phyloP scores from a whole-genome alignment of 2,797 vertebrate genomes.

The Lateolabrax maculatus region DNA sequence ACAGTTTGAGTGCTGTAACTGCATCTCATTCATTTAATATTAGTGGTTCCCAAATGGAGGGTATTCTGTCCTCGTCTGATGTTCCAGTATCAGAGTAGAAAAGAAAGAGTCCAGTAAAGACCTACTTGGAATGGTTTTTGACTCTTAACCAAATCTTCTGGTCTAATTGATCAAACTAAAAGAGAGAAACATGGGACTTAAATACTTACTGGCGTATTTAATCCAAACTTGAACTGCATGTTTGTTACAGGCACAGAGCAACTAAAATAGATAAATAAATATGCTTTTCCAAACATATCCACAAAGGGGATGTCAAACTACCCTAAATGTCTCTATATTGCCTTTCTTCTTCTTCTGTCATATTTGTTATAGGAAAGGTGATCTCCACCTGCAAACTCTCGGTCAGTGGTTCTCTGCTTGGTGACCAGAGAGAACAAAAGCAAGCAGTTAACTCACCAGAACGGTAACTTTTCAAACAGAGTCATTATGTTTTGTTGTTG shows the following conservation, averaged over 20 bases:
- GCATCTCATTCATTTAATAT: too few relatives aligned
- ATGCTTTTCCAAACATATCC: too few relatives aligned
- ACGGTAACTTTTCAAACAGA: constrained; percentile 70
- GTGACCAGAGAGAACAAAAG: constrained; percentile 63
- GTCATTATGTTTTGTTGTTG: background rate
- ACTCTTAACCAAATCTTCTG: background rate
- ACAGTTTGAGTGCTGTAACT: too few relatives aligned
- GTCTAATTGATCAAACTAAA: background rate
- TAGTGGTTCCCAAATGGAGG: too few relatives aligned
- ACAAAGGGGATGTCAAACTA: background rate
- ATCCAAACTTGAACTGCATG: too few relatives aligned
- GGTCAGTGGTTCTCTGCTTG: constrained; percentile 66
- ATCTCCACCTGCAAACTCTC: constrained; percentile 72
- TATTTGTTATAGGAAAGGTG: constrained; percentile 73
- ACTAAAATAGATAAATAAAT: too few relatives aligned
- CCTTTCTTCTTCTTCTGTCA: background rate
- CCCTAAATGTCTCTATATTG: too few relatives aligned
- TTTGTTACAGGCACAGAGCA: too few relatives aligned
- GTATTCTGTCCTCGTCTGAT: too few relatives aligned
- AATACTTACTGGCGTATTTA: background rate
- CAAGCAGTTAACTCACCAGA: constrained; percentile 60
- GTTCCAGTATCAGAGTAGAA: too few relatives aligned
- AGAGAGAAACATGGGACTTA: background rate
- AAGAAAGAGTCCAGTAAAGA: too few relatives aligned
- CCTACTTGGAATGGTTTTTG: background rate